Conservation (phyloP, 2,113 vertebrate species). For the Ondatra zibethicus region DNA sequence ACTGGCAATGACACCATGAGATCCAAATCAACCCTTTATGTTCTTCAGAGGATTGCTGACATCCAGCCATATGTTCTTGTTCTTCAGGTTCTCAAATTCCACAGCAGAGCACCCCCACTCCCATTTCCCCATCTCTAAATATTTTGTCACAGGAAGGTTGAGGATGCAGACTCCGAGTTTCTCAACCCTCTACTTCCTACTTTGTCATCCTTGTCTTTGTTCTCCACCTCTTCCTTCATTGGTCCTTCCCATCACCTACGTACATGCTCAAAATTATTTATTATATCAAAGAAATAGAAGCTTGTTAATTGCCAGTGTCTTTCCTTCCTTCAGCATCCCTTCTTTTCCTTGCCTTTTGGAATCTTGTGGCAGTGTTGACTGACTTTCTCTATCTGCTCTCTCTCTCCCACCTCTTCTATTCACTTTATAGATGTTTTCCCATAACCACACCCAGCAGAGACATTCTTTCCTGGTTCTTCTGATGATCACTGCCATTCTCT, state of each 20-base stretch:
- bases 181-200: background rate
- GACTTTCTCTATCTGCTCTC: background rate
- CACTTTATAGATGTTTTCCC: background rate
- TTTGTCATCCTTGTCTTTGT: background rate
- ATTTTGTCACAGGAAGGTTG: background rate
- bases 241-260: background rate
- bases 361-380: no score
- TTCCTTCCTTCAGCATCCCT: background rate
- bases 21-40: background rate
- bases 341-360: background rate
- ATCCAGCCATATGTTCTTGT: background rate
- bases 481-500: background rate
- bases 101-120: background rate
- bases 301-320: background rate
- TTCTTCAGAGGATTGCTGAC: constrained; percentile 4
- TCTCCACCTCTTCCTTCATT: background rate
- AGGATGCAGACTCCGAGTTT: background rate
- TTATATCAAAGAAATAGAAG: background rate
- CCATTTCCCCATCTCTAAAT: background rate
- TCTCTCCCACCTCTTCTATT: background rate
- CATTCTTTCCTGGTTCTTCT: background rate
- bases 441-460: background rate
- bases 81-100: background rate
- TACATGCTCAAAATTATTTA: background rate
- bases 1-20: background rate